Evolutionary conservation across 2,113 vertebrate genomes (phyloP), one percentile per base, ranked within the genome.

Genomic region (Sarotherodon lohbergeri): DNA sequence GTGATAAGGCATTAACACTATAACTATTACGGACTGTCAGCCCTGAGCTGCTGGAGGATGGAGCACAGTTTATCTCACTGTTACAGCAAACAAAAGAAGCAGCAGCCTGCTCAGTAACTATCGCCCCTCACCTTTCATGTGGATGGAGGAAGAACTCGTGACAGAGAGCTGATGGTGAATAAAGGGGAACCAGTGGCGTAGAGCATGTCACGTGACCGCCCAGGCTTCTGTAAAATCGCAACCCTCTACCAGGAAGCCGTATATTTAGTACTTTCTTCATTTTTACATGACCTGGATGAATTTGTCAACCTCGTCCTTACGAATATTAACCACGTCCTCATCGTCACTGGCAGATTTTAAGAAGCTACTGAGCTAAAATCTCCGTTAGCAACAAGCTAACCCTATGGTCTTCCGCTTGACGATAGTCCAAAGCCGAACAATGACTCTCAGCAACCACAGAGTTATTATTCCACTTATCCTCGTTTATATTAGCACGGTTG

Each of bases 181-280:
- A 24, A 91, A 84, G 86, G 82, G 93, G 89, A 94, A 94, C 56
- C 63, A 56, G 41, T 32, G 5, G 43, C 19, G n/a, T 4, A 34
- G 16, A 48, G 32, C 39, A 9, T 1, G 88, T 95, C 94, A 94
- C 91, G 85, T 94, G 93, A 93, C 90, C 16, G 2, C 2, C 13
- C 27, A 13, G 27, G 13, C 41, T 16, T 8, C 24, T 48, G 81
- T n/a, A 78, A 6, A 78, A 43, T 12, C 43, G 27, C 3, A 71
- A 57, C 46, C 4, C 22, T n/a, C 13, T 4, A 41, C 22, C 13
- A 46, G 48, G 48, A 80, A 61, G 14, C 34, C 27, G 16, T 14
- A 29, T 12, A 52, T 39, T 10, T 5, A 11, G 14, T 36, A 16
- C 10, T 66, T 8, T 2, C 1, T 17, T 16, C 1, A 32, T 12